Percentiles rank a stretch among this genome's conserved stretches.
These are phyloP conservation scores for Pinctada fucata DNA, from an alignment of 2,888 invertebrate genomes.

Conservation along the genomic window DNA sequence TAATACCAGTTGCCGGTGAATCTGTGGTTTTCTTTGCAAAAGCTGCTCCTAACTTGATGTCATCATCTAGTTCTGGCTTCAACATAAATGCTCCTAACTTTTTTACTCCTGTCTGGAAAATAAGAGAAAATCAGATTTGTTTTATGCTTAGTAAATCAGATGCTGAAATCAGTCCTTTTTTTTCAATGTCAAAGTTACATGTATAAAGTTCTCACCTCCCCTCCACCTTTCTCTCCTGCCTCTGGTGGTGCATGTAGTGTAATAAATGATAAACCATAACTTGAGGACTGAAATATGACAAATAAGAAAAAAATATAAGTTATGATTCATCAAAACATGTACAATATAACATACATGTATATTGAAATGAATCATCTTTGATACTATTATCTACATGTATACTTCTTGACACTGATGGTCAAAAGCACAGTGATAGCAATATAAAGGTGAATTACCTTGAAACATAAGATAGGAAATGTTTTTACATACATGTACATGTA, in stretches of 20 bases:
- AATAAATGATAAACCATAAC: conserved; percentile 90
- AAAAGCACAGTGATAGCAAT: no score
- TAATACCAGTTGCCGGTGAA: conserved; percentile 53
- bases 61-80: conserved; percentile 78
- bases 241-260: conserved; percentile 79
- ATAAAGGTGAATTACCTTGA: no score
- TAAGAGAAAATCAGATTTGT: background rate
- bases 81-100: conserved; percentile 72
- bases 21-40: conserved; percentile 80
- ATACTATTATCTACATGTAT: no score
- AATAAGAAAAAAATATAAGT: background rate
- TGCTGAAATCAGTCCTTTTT: background rate
- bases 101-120: conserved; percentile 28
- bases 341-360: no score
- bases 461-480: no score
- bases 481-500: no score
- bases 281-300: conserved; percentile 78
- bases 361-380: no score
- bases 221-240: conserved; percentile 38
- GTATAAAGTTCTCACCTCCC: conserved; percentile 30
- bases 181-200: background rate
- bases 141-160: background rate
- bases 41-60: conserved; percentile 82
- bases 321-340: background rate
- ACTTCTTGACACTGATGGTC: no score